Evolutionary conservation across 2,888 invertebrate species (phyloP).

Genomic region (Chirona hameri): DNA sequence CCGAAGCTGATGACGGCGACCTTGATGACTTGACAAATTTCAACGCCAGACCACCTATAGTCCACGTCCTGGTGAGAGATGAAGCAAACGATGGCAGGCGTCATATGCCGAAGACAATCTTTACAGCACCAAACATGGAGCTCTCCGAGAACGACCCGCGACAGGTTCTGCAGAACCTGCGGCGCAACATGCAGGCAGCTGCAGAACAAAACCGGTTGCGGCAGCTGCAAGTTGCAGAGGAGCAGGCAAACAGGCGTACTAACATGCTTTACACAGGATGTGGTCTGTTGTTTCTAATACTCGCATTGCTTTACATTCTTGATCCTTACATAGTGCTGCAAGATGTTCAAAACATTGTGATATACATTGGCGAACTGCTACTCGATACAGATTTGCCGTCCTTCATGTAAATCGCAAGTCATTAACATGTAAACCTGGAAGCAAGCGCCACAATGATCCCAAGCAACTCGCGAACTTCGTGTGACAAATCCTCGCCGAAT

Average conservation of each 20-base stretch:
- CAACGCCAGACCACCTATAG: slow-evolving; percentile 1
- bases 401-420: background rate
- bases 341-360: background rate
- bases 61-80: background rate
- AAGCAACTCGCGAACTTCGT: no score
- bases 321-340: background rate
- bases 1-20: background rate
- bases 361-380: background rate
- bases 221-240: background rate
- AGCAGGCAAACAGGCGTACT: background rate
- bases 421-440: no score
- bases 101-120: background rate
- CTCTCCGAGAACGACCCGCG: background rate
- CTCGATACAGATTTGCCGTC: background rate
- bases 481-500: background rate
- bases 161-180: background rate
- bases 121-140: slow-evolving; percentile 11
- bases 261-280: background rate
- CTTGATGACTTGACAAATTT: background rate
- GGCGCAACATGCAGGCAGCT: background rate
- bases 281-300: background rate
- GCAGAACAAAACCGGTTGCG: background rate
- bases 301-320: background rate
- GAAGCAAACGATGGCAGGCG: slow-evolving; percentile 4
- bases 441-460: no score